Evolutionary conservation across 2,888 invertebrate species (phyloP).

Genomic region (Hermaeophaga mercurialis): DNA sequence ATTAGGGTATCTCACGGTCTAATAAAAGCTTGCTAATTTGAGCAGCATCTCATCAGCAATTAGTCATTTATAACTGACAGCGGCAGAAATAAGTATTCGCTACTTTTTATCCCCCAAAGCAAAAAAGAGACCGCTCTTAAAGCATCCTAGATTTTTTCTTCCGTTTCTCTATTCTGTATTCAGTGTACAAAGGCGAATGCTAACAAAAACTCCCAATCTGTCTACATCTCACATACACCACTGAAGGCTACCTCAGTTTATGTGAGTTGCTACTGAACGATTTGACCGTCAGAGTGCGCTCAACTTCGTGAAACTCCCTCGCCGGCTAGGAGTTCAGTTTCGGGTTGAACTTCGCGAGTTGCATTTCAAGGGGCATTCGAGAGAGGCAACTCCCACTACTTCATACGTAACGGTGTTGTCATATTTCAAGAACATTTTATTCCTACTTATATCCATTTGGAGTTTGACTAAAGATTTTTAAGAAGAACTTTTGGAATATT

Average conservation of each 20-base stretch:
- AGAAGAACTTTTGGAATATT: too few species aligned
- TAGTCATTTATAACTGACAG: too few species aligned
- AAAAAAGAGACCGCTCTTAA: too few species aligned
- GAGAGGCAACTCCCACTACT: constrained; percentile 23
- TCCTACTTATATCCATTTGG: too few species aligned
- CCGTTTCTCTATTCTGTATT: not conserved
- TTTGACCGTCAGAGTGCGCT: constrained; percentile 29
- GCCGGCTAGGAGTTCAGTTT: constrained; percentile 23
- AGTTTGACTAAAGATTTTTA: too few species aligned
- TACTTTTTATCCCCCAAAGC: too few species aligned
- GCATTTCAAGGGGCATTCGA: constrained; percentile 15
- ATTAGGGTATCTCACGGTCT: too few species aligned
- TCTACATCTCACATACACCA: constrained; percentile 21
- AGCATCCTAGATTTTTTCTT: constrained; percentile 3
- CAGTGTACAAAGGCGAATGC: not conserved
- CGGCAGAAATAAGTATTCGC: too few species aligned
- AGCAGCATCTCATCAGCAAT: too few species aligned
- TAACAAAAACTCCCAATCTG: constrained; percentile 15
- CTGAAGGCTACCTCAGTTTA: constrained; percentile 11
- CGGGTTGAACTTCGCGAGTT: constrained; percentile 17
- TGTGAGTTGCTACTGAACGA: constrained; percentile 18
- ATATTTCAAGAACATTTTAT: not conserved
- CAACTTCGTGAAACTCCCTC: constrained; percentile 25
- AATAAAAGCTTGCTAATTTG: too few species aligned
- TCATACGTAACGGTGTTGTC: not conserved